Percentiles rank a stretch among this genome's conserved stretches.
Evolutionary conservation across 1,140 invertebrate species (phyloP).

Genomic region (Asbolus verrucosus): DNA sequence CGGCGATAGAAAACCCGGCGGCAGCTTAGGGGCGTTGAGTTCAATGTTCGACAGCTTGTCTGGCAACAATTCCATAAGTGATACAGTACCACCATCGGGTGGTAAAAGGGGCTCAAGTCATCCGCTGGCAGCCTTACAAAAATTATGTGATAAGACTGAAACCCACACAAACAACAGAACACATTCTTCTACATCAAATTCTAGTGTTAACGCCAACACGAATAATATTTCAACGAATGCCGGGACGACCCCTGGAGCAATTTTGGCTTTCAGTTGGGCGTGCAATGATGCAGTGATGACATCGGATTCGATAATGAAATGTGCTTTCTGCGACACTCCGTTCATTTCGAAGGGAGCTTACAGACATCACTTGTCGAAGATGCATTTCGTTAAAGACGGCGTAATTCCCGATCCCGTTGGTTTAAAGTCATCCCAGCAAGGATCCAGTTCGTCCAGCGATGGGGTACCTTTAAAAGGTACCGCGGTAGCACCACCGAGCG

Average conservation of each 20-base stretch:
- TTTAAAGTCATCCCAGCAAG: constrained; percentile 70
- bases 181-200: constrained; percentile 62
- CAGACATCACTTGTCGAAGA: constrained; percentile 95
- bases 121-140: constrained; percentile 92
- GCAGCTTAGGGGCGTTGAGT: constrained; percentile 84
- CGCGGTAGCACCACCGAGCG: constrained; percentile 48
- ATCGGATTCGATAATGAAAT: constrained; percentile 91
- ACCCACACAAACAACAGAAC: constrained; percentile 70
- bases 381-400: constrained; percentile 96
- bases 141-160: constrained; percentile 94
- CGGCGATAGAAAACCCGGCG: constrained; percentile 67
- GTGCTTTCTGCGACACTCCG: constrained; percentile 95
- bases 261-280: constrained; percentile 93
- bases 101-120: constrained; percentile 79
- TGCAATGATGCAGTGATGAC: constrained; percentile 91
- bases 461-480: constrained; percentile 57
- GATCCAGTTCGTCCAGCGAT: constrained; percentile 65
- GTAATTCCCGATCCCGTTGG: constrained; percentile 79
- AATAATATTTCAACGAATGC: constrained; percentile 60
- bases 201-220: constrained; percentile 58
- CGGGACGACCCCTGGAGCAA: constrained; percentile 79
- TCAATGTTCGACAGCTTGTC: constrained; percentile 91
- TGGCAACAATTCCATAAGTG: constrained; percentile 69
- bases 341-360: constrained; percentile 98
- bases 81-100: constrained; percentile 60